Evolutionary conservation across 2,888 invertebrate genomes (phyloP).

Genomic region (Oscheius myriophilus): DNA sequence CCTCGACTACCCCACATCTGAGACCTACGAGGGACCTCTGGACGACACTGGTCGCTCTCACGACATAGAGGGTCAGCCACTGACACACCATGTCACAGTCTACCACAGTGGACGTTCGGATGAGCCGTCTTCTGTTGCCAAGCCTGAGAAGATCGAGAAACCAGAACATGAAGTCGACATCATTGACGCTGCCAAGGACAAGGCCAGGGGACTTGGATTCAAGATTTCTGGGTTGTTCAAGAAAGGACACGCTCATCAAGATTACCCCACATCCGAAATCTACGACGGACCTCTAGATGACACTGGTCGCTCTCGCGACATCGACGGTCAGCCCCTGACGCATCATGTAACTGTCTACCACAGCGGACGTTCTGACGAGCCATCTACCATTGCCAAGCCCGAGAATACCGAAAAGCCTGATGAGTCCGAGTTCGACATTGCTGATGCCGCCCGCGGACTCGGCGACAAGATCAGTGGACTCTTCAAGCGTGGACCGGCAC

Average conservation of each 20-base stretch:
- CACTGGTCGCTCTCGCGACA: slow-evolving; percentile 2
- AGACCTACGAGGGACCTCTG: slow-evolving; percentile 1
- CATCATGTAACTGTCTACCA: slow-evolving; percentile 33
- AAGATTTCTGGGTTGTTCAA: slow-evolving; percentile 41
- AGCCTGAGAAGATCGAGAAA: not conserved
- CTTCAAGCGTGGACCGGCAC: slow-evolving; percentile 30
- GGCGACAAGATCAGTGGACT: slow-evolving; percentile 33
- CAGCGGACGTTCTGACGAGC: slow-evolving; percentile 16
- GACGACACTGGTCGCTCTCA: slow-evolving; percentile 35
- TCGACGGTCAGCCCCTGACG: slow-evolving; percentile 10
- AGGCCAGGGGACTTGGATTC: slow-evolving; percentile 11
- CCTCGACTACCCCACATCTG: slow-evolving; percentile 33
- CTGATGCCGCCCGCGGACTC: slow-evolving; percentile 1
- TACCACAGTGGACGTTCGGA: slow-evolving; percentile 26
- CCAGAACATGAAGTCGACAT: slow-evolving; percentile 1
- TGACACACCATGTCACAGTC: slow-evolving; percentile 34
- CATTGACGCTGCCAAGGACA: slow-evolving; percentile 5
- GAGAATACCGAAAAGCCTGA: slow-evolving; percentile 30
- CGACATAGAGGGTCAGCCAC: slow-evolving; percentile 40
- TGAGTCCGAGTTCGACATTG: slow-evolving; percentile 38
- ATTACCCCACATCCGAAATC: slow-evolving; percentile 38
- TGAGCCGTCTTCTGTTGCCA: slow-evolving; percentile 5
- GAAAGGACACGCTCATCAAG: slow-evolving; percentile 36
- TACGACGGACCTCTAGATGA: slow-evolving; percentile 33
- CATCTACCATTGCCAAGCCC: not conserved